Percentiles rank a stretch among this genome's conserved stretches.
These are phyloP conservation scores for Reinhardtius hippoglossoides DNA, from an alignment of 2,113 vertebrate species.

Conservation along the genomic window DNA sequence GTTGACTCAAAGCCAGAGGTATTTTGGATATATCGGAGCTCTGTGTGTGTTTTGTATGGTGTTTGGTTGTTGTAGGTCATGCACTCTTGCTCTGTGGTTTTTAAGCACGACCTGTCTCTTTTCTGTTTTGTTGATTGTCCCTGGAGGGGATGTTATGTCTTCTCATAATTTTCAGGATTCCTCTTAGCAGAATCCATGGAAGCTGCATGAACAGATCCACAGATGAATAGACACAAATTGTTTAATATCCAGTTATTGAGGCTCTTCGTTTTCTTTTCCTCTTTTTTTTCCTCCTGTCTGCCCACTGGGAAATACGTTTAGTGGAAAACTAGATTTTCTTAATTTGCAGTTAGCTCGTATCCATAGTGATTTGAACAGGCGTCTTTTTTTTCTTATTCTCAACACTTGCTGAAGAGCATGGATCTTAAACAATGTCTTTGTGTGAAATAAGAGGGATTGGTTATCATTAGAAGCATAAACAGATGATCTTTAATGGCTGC, in stretches of 20 bases:
- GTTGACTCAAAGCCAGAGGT: slow-evolving; percentile 85
- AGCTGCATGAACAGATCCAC: slow-evolving; percentile 40
- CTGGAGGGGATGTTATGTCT: slow-evolving; percentile 41
- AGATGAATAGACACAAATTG: slow-evolving; percentile 28
- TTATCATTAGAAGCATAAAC: slow-evolving; percentile 41
- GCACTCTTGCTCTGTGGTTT: slow-evolving; percentile 27
- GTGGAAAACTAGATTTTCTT: slow-evolving; percentile 16
- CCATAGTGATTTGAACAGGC: background rate
- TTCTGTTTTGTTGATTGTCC: slow-evolving; percentile 40
- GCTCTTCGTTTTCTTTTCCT: background rate
- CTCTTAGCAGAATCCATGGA: slow-evolving; percentile 31
- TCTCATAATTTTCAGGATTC: slow-evolving; percentile 46
- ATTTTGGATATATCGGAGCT: slow-evolving; percentile 58
- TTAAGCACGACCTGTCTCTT: slow-evolving; percentile 19
- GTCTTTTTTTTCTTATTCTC: background rate
- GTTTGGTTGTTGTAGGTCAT: slow-evolving; percentile 49
- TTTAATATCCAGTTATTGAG: slow-evolving; percentile 31
- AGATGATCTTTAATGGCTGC: slow-evolving; percentile 19
- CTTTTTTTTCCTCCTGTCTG: background rate
- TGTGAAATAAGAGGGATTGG: slow-evolving; percentile 30
- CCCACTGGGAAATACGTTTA: slow-evolving; percentile 10
- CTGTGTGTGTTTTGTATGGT: slow-evolving; percentile 56
- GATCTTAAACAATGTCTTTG: slow-evolving; percentile 19
- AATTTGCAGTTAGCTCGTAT: slow-evolving; percentile 9
- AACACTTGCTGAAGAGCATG: background rate